Percentiles rank a stretch among this genome's conserved stretches.
Evolutionary conservation across 2,888 invertebrate genomes (phyloP).

Genomic region (Microctonus aethiopoides): DNA sequence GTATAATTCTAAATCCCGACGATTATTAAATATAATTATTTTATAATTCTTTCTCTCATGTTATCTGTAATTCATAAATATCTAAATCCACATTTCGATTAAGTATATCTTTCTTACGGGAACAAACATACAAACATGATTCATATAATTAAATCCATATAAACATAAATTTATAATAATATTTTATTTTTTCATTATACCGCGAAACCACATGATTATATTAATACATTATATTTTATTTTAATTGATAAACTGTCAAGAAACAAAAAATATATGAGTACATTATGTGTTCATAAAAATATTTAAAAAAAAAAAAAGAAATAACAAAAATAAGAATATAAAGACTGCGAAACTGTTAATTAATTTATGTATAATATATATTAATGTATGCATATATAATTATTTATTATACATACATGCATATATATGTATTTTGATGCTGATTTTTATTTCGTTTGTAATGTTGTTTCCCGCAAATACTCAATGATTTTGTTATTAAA

Average conservation of each 20-base stretch:
- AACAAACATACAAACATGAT: conserved; percentile 52
- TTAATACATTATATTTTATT: not conserved
- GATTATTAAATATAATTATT: not conserved
- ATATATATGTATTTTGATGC: not conserved
- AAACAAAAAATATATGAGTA: not conserved
- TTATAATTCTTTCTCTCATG: not conserved
- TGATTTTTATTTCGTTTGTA: not conserved
- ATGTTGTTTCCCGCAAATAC: not conserved
- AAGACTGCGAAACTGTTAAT: conserved; percentile 6
- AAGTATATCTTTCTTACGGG: no score
- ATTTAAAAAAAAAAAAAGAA: not conserved
- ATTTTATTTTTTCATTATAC: conserved; percentile 30
- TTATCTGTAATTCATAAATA: not conserved
- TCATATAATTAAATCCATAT: no score
- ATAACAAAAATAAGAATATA: not conserved
- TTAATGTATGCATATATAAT: not conserved
- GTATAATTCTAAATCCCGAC: not conserved
- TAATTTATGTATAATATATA: no score
- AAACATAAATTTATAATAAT: no score
- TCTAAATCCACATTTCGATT: conserved; percentile 2
- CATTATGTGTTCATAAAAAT: not conserved
- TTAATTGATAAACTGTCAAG: not conserved
- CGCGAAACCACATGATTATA: conserved; percentile 19
- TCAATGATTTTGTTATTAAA: conserved; percentile 47
- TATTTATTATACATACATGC: not conserved